Base-by-base conservation (phyloP, 2,113 vertebrate genomes). In the Rana temporaria region DNA sequence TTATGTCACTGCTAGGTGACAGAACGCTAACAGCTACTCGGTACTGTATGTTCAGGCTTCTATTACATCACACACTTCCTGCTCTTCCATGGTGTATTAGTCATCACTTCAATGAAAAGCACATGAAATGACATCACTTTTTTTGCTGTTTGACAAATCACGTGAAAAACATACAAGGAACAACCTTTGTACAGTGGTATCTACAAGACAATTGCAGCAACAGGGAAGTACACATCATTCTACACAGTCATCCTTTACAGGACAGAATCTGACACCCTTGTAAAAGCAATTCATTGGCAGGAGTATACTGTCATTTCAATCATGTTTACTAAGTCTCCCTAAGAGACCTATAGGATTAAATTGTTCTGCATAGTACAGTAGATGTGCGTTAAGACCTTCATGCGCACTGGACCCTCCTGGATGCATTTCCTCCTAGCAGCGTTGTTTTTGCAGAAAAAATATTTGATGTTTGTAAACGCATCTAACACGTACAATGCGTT, bases 11-110 rank as follows among this genome's bases (percentile, higher is more conserved):
- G 4, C 8, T 24, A 71, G 2, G 32, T 62, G 59, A 19, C 32
- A 69, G 30, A 48, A 59, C 65, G 6, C 48, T 80, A 70, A 74
- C 62, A 68, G 66, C 53, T 59, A 24, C 48, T 20, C 32, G 0
- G 55, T 48, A 48, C 32, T n/a, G 26, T 19, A 57, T n/a, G 59
- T 30, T 76, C 53, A 34, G 56, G 8, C 5, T 65, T 20, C 26
- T 38, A 70, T 59, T 60, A 59, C 30, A 56, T 81, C 64, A 76
- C 18, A 53, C 34, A 71, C 81, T 76, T 75, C 80, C 80, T 66
- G 70, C 60, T 60, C 14, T 15, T 26, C 30, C 18, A 70, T 32
- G 12, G 19, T 16, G 2, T 20, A 55, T 82, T 66, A 82, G 63
- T 82, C 81, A 82, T 12, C n/a, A 17, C 30, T 55, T 66, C 56